Conservation (phyloP, 2,888 invertebrate species). For the Amphipyra tragopoginis region DNA sequence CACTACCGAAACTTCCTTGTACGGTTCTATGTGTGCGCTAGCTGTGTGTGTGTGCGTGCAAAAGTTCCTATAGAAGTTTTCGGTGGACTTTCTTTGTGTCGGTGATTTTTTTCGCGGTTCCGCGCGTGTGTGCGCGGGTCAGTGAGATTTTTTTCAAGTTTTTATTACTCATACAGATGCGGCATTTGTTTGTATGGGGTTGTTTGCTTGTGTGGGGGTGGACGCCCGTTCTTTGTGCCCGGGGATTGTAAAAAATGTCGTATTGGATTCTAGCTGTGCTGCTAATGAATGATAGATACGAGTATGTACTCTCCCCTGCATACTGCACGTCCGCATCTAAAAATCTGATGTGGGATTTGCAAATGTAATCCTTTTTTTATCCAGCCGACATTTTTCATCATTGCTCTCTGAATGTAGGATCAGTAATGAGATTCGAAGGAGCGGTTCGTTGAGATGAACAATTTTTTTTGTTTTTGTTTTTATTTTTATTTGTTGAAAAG, state of each 20-base stretch:
- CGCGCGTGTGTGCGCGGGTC: slow-evolving; percentile 83
- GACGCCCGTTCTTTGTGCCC: slow-evolving; percentile 87
- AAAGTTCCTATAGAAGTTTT: slow-evolving; percentile 89
- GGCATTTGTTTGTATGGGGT: slow-evolving; percentile 71
- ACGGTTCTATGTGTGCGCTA: slow-evolving; percentile 62
- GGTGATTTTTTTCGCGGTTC: slow-evolving; percentile 88
- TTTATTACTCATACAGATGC: slow-evolving; percentile 73
- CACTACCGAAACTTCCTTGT: slow-evolving; percentile 78
- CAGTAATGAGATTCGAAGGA: slow-evolving; percentile 47
- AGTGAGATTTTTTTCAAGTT: slow-evolving; percentile 88
- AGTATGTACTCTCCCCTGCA: slow-evolving; percentile 74
- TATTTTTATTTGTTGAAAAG: slow-evolving; percentile 60
- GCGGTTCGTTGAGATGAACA: slow-evolving; percentile 23
- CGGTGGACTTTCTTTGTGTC: slow-evolving; percentile 89
- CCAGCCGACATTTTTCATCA: slow-evolving; percentile 60
- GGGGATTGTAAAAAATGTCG: slow-evolving; percentile 89
- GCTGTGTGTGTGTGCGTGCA: slow-evolving; percentile 71
- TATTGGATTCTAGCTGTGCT: slow-evolving; percentile 89
- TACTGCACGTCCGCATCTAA: slow-evolving; percentile 73
- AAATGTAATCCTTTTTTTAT: slow-evolving; percentile 65
- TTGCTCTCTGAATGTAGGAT: slow-evolving; percentile 59
- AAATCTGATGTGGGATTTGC: slow-evolving; percentile 83
- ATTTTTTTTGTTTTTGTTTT: slow-evolving; percentile 28
- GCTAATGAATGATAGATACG: slow-evolving; percentile 90
- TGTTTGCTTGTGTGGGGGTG: slow-evolving; percentile 76